Percentiles rank a stretch among this genome's conserved stretches.
Evolutionary conservation across 2,113 vertebrate species (phyloP).

Genomic region (Aleadryas rufinucha): DNA sequence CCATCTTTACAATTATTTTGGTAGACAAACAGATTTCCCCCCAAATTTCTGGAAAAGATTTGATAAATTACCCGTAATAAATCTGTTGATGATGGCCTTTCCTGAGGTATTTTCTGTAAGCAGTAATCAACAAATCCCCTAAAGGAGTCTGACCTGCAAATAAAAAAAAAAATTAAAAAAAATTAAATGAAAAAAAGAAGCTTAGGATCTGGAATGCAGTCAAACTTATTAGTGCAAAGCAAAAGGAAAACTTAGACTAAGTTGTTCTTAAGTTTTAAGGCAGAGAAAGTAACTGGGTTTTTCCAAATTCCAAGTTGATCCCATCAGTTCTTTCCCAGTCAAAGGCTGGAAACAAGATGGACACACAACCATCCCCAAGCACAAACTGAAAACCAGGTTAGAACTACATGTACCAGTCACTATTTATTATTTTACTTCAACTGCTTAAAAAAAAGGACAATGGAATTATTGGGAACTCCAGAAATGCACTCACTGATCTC

Average conservation of each 20-base stretch:
- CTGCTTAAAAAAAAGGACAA: not conserved
- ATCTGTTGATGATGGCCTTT: constrained; percentile 92
- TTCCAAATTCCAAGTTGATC: not conserved
- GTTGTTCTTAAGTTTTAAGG: not conserved
- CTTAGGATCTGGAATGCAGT: not conserved
- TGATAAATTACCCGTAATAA: constrained; percentile 87
- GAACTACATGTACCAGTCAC: not conserved
- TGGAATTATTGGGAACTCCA: not conserved
- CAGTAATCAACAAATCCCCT: constrained; percentile 98
- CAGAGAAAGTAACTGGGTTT: not conserved
- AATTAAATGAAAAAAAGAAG: not conserved
- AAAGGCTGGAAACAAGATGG: not conserved
- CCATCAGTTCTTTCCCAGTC: not conserved
- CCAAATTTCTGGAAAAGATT: not conserved
- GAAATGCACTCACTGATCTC: not conserved
- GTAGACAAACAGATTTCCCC: not conserved
- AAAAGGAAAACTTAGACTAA: not conserved
- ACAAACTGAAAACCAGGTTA: not conserved
- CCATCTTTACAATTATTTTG: not conserved
- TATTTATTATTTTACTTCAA: not conserved
- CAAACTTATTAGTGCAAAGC: not conserved
- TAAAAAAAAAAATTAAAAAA: not conserved
- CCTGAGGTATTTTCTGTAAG: constrained; percentile 99
- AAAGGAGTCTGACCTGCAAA: constrained; percentile 89
- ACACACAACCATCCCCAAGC: not conserved